Base-by-base conservation (phyloP, 1,140 invertebrate species). In the Portunus trituberculatus region DNA sequence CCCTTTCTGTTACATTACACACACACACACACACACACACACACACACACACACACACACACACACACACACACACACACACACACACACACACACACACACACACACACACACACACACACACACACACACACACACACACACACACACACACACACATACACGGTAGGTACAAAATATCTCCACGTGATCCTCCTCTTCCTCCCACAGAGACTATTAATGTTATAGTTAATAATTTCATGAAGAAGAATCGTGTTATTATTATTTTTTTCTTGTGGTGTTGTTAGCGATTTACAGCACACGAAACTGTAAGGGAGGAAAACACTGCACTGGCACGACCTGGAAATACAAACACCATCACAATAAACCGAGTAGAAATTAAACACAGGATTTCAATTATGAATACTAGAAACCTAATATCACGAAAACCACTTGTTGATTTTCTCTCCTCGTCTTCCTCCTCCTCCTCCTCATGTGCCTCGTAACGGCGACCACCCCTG, bases 71-170 rank as follows among this genome's bases (percentile, higher is more conserved):
- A 39, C 39, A 39, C 39, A 39, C 39, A 39, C 39, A 39, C 39
- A 39, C 39, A 39, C n/a, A 39, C 39, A 39, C 39, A 39, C 39
- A 39, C 39, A 39, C 39, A 39, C 39, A 39, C 39, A 39, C 39
- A 39, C 39, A 39, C 39, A 39, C 39, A 39, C 39, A 39, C n/a
- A n/a, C n/a, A 76, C 59, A 76, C 59, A 84, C 82, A 84, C 82
- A 84, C 82, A 84, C 82, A 84, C 82, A 84, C 82, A 84, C 82
- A 84, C 82, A 31, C 84, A 87, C 84, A 87, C 29, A 87, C 84
- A 87, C 4, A 87, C 84, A 87, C 29, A 87, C 84, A 29, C 20
- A 87, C 84, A 87, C 84, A 87, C 84, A 87, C 84, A 87, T 20
- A 87, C 84, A 31, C 84, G 8, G 31, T 32, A 32, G 29, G 12